Evolutionary conservation across 2,888 invertebrate genomes (phyloP), one percentile per base, ranked within the genome.

Genomic region (Tetramorium bicarinatum): DNA sequence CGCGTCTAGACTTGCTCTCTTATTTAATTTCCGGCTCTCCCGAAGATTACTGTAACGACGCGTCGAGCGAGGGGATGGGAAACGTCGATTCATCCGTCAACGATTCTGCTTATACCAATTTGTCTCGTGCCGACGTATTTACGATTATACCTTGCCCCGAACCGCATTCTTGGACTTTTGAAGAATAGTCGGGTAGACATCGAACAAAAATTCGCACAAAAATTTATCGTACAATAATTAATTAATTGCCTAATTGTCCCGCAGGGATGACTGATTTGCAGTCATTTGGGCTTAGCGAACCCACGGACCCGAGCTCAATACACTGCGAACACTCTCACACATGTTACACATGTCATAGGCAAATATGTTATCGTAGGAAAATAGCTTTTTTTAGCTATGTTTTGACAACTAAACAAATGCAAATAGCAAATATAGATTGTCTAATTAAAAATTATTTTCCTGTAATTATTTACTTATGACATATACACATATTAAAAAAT

Each of bases 11-110:
- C 69, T 67, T 80, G 66, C 44, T 52, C 47, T 69, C 84, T 85
- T 82, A 88, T 89, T 88, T 81, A 84, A 87, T 87, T 90, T 88
- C 87, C 87, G 87, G 87, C 38, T 34, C 47, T 49, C 25, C 44
- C 72, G 44, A 79, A 82, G 82, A 82, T 67, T 72, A 67, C 64
- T 21, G 44, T 72, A 64, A 64, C 80, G 76, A 59, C 29, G 41
- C 29, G 41, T 64, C 52, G 47, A 47, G 38, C 21, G 56, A 69
- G 69, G 59, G 62, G 15, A 21, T 38, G 41, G 61, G 64, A 34
- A 75, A 87, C 44, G 61, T 61, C 29, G 38, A 34, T 64, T 13
- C 72, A 15, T 15, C 25, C 34, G 29, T 79, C 25, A 76, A 76
- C n/a, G 41, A 6, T 79, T 79, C 71, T 56, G 29, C 15, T 29